Conservation (phyloP, 2,888 invertebrate species). For the Latheticus oryzae region DNA sequence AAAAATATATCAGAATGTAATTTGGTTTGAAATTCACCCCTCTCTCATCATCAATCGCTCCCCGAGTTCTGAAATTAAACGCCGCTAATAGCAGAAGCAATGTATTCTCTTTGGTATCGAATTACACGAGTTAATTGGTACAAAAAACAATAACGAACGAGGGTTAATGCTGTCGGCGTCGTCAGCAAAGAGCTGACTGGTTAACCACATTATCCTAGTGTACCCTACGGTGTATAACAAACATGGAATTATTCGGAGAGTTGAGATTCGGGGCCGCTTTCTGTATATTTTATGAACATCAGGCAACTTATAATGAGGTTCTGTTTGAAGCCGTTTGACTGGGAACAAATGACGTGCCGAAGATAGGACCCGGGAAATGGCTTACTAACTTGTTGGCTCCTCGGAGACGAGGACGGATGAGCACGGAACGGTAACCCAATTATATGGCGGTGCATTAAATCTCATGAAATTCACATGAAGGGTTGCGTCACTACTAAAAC, state of each 20-base stretch:
- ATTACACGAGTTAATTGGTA: constrained; percentile 59
- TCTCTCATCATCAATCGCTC: too few species aligned
- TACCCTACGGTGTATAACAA: constrained; percentile 51
- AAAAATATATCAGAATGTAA: too few species aligned
- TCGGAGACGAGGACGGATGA: constrained; percentile 57
- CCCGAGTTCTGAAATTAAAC: constrained; percentile 52
- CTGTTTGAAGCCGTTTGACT: constrained; percentile 65
- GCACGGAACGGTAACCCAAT: constrained; percentile 60
- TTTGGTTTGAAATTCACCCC: too few species aligned
- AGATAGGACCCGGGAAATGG: constrained; percentile 56
- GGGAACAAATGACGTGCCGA: constrained; percentile 55
- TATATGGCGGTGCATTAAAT: constrained; percentile 65
- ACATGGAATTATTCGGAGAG: constrained; percentile 56
- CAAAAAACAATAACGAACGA: constrained; percentile 36
- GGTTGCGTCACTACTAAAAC: constrained; percentile 48
- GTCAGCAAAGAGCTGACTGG: constrained; percentile 55
- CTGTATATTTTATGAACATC: constrained; percentile 67
- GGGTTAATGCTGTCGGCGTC: constrained; percentile 24
- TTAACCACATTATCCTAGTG: constrained; percentile 63
- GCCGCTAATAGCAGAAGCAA: constrained; percentile 54
- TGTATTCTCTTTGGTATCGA: constrained; percentile 59
- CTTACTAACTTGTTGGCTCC: constrained; percentile 62
- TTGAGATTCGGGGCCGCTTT: constrained; percentile 53
- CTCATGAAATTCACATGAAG: constrained; percentile 65
- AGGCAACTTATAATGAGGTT: constrained; percentile 67